Conservation (phyloP, 2,888 invertebrate species). For the Aporophyla nigra region DNA sequence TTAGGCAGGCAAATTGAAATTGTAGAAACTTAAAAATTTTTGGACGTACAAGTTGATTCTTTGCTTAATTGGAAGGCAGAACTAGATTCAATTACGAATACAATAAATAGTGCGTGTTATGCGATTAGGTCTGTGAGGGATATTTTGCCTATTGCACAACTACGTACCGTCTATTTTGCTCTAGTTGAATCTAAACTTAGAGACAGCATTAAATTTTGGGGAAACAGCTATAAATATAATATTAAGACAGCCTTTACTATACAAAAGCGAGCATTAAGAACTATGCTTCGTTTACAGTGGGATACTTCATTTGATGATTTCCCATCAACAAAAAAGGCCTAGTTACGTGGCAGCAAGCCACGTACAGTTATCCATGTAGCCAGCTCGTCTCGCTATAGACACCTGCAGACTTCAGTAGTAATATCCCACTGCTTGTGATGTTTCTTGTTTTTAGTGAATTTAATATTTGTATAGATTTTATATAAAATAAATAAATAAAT, state of each 20-base stretch:
- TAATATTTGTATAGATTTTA: too few relatives aligned
- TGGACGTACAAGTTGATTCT: not conserved
- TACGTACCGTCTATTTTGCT: slow-evolving; percentile 12
- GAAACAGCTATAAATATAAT: not conserved
- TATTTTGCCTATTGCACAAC: not conserved
- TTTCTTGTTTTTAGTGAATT: too few relatives aligned
- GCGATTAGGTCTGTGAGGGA: not conserved
- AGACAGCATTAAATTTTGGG: not conserved
- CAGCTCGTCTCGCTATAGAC: too few relatives aligned
- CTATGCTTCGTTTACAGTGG: too few relatives aligned
- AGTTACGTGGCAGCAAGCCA: too few relatives aligned
- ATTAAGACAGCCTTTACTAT: not conserved
- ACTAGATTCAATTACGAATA: slow-evolving; percentile 2
- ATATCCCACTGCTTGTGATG: too few relatives aligned
- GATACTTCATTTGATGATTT: too few relatives aligned
- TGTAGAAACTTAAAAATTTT: not conserved
- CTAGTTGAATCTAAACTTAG: slow-evolving; percentile 2
- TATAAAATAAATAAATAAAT: too few relatives aligned
- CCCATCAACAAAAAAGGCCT: too few relatives aligned
- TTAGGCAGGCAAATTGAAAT: not conserved
- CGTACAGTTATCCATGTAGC: too few relatives aligned
- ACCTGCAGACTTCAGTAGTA: too few relatives aligned
- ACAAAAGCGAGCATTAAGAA: not conserved
- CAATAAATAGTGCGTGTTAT: not conserved
- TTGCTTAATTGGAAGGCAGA: not conserved